Conservation (phyloP, 2,797 vertebrate genomes). For the Dicrostonyx torquatus region DNA sequence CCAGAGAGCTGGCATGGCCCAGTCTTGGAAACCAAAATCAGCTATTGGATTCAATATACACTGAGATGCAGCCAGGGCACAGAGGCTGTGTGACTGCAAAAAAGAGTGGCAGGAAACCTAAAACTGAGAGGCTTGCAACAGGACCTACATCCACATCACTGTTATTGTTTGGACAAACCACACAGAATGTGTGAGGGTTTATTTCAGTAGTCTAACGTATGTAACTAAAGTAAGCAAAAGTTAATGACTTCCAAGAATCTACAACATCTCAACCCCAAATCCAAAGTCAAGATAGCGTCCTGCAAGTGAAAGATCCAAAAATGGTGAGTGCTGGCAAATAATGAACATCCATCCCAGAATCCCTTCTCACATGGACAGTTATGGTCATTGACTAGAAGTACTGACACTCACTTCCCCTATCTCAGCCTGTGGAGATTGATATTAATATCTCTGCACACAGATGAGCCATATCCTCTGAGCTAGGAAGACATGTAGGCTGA, state of each 20-base stretch:
- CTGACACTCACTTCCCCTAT: accelerated
- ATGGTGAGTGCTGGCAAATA: background rate
- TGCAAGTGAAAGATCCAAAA: background rate
- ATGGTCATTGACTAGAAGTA: background rate
- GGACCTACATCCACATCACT: background rate
- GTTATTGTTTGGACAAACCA: no score
- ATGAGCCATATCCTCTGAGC: background rate
- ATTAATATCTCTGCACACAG: background rate
- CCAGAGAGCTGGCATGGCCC: background rate
- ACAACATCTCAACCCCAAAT: background rate
- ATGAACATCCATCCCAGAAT: background rate
- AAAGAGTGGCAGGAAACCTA: background rate
- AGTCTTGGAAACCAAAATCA: background rate
- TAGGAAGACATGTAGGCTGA: background rate
- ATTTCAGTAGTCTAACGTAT: background rate
- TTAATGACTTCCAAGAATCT: no score
- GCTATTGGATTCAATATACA: background rate
- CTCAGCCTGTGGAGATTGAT: background rate
- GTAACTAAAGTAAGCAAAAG: background rate
- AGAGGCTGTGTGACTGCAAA: background rate
- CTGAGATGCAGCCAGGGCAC: background rate
- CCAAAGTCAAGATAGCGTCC: background rate
- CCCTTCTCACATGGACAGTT: background rate
- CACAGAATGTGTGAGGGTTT: background rate
- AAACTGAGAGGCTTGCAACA: background rate